phyloP scores from a whole-genome alignment of 2,797 vertebrate genomes.

The Epinephelus coioides region DNA sequence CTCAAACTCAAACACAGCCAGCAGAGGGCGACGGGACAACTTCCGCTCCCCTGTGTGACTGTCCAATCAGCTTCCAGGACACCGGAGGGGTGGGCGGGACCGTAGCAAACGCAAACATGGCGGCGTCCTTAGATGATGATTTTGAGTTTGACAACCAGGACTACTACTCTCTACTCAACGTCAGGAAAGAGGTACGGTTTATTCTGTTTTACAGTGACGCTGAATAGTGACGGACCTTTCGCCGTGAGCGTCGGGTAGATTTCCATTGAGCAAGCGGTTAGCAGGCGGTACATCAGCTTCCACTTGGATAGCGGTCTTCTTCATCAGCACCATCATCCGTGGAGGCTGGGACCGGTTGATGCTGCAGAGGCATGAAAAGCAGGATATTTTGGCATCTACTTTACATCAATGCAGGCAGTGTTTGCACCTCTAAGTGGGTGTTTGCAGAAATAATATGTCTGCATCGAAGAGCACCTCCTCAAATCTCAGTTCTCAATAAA shows the following conservation, averaged over 20 bases:
- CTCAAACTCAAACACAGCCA: slow-evolving; percentile 20
- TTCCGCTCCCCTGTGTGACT: not conserved
- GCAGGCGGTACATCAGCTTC: slow-evolving; percentile 45
- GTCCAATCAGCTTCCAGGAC: slow-evolving; percentile 72
- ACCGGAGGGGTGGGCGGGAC: slow-evolving; percentile 70
- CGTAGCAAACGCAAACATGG: slow-evolving; percentile 91
- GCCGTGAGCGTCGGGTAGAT: not conserved
- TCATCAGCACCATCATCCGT: slow-evolving; percentile 39
- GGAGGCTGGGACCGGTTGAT: slow-evolving; percentile 35
- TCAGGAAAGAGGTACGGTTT: slow-evolving; percentile 93
- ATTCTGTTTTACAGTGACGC: not conserved
- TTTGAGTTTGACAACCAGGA: slow-evolving; percentile 92
- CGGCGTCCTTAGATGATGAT: slow-evolving; percentile 93
- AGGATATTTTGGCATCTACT: not conserved
- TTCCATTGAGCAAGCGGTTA: not conserved
- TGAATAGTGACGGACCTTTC: not conserved
- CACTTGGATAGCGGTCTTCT: slow-evolving; percentile 30
- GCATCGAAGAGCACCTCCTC: not conserved
- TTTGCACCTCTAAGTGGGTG: not conserved
- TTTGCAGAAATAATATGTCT: not conserved
- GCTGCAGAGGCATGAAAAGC: slow-evolving; percentile 9
- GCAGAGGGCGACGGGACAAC: slow-evolving; percentile 45
- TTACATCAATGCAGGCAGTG: not conserved
- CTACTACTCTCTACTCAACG: slow-evolving; percentile 95
- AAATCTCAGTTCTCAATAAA: slow-evolving; percentile 2